Evolutionary conservation across 2,888 invertebrate species (phyloP).

Genomic region (Conchocele bisecta): DNA sequence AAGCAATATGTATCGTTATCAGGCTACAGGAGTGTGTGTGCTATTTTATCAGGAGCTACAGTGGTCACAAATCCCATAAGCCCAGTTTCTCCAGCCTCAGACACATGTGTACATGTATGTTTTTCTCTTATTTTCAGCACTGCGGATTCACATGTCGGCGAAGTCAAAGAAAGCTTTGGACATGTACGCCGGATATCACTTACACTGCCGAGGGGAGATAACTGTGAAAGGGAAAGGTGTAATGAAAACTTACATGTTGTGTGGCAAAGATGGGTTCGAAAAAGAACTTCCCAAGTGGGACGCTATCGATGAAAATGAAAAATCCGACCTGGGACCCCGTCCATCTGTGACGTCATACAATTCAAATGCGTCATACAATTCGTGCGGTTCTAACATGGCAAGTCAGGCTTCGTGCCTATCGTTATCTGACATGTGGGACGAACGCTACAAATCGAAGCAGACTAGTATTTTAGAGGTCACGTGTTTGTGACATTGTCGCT

Average conservation of each 20-base stretch:
- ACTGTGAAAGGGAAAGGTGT: conserved; percentile 96
- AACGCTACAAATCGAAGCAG: conserved; percentile 44
- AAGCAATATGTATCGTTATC: too few species aligned
- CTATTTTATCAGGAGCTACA: too few species aligned
- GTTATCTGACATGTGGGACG: conserved; percentile 28
- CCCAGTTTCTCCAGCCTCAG: too few species aligned
- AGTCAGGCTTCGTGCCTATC: conserved; percentile 1
- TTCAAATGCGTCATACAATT: conserved; percentile 26
- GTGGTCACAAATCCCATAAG: too few species aligned
- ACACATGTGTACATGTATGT: too few species aligned
- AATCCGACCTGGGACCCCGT: conserved; percentile 10
- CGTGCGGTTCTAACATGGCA: conserved; percentile 17
- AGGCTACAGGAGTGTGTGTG: too few species aligned
- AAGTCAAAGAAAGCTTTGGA: conserved; percentile 61
- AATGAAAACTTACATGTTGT: conserved; percentile 94
- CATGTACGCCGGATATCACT: conserved; percentile 67
- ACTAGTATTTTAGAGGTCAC: conserved; percentile 53
- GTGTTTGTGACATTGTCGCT: conserved; percentile 58
- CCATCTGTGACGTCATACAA: conserved; percentile 32
- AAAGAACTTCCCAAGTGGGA: conserved; percentile 66
- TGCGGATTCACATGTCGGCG: conserved; percentile 72
- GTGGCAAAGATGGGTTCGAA: conserved; percentile 69
- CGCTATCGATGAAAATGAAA: conserved; percentile 20
- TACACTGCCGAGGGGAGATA: conserved; percentile 84
- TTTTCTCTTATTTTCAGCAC: conserved; percentile 66